Conservation (phyloP, 2,113 vertebrate genomes). For the Petrocephalus microphthalmus region DNA sequence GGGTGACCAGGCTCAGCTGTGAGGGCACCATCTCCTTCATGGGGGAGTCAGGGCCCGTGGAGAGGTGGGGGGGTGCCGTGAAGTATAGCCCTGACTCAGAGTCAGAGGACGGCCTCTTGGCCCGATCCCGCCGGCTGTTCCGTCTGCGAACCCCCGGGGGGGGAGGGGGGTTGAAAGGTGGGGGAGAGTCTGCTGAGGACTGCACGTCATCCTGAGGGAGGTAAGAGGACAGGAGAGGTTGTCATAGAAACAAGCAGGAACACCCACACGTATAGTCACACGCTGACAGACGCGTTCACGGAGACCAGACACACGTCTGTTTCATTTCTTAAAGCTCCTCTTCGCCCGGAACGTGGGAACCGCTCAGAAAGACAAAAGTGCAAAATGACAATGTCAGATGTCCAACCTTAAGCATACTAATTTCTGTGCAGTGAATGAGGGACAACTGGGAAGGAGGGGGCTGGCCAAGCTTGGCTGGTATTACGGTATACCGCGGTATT, state of each 20-base stretch:
- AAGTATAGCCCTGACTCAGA: constrained; percentile 80
- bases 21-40: constrained; percentile 55
- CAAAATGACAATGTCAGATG: constrained; percentile 4
- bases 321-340: not conserved
- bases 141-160: constrained; percentile 51
- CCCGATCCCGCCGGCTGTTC: constrained; percentile 49
- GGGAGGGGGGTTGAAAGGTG: constrained; percentile 74
- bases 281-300: not conserved
- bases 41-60: constrained; percentile 42
- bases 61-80: constrained; percentile 57
- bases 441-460: not conserved
- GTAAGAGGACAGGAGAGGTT: constrained; percentile 49
- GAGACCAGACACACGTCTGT: not conserved
- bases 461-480: not conserved
- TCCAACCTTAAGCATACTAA: not conserved
- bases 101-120: constrained; percentile 67
- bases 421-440: not conserved
- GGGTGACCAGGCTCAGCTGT: constrained; percentile 68
- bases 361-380: not conserved
- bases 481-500: not conserved
- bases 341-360: constrained; percentile 22
- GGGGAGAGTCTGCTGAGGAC: constrained; percentile 67
- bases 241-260: constrained; percentile 19
- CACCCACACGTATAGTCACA: not conserved
- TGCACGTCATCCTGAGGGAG: constrained; percentile 78